phyloP scores from a whole-genome alignment of 2,888 invertebrate genomes.

The Drosophila vallismaia region DNA sequence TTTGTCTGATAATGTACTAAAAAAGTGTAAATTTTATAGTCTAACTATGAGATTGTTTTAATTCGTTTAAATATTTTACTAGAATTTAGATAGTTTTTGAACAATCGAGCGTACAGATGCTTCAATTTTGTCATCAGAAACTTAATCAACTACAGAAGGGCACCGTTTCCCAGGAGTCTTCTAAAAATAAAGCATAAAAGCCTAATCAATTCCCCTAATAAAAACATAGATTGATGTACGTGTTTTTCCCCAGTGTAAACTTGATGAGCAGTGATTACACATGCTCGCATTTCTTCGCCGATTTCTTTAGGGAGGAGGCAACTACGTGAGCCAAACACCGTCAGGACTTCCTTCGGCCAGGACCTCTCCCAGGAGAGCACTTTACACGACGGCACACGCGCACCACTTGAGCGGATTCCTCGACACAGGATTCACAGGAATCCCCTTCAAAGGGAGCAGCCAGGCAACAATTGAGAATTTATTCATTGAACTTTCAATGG shows the following conservation, averaged over 20 bases:
- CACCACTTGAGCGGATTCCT: constrained; percentile 49
- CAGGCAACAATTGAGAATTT: constrained; percentile 45
- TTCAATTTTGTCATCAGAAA: background rate
- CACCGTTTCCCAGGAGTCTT: constrained; percentile 1
- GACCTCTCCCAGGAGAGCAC: constrained; percentile 72
- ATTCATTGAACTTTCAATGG: constrained; percentile 60
- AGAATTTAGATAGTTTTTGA: background rate
- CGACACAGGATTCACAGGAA: constrained; percentile 18
- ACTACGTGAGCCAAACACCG: constrained; percentile 57
- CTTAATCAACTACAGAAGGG: background rate
- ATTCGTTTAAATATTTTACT: background rate
- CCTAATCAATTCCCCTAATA: constrained; percentile 33
- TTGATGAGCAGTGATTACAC: constrained; percentile 76
- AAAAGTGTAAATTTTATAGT: constrained; percentile 53
- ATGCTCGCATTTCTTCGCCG: constrained; percentile 51
- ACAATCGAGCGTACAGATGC: background rate
- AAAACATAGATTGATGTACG: constrained; percentile 27
- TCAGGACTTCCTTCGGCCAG: constrained; percentile 18
- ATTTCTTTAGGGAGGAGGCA: constrained; percentile 45
- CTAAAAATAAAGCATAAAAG: constrained; percentile 8
- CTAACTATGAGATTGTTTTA: constrained; percentile 52
- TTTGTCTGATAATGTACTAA: constrained; percentile 3
- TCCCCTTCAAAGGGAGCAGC: constrained; percentile 16
- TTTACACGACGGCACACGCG: constrained; percentile 61
- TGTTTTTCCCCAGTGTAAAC: constrained; percentile 51